Conservation (phyloP, 2,113 vertebrate genomes). For the Neogobius melanostomus region DNA sequence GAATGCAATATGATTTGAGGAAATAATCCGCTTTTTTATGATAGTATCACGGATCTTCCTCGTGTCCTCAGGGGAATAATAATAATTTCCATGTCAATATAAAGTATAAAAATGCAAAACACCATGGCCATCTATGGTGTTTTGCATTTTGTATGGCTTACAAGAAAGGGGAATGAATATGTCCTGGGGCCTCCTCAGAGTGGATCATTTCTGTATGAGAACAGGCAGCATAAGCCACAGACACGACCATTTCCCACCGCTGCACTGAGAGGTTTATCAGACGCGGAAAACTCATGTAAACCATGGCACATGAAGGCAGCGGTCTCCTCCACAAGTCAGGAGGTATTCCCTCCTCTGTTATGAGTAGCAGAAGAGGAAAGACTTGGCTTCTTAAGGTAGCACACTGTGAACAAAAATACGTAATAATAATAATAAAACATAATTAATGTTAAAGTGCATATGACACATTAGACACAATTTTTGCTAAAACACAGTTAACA, state of each 20-base stretch:
- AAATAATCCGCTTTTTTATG: constrained; percentile 57
- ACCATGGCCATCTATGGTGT: constrained; percentile 25
- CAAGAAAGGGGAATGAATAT: constrained; percentile 48
- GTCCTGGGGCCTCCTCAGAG: constrained; percentile 40
- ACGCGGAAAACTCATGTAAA: constrained; percentile 56
- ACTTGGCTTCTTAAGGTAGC: no score
- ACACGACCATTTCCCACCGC: constrained; percentile 45
- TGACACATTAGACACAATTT: no score
- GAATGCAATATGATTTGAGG: constrained; percentile 47
- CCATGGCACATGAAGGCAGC: constrained; percentile 50
- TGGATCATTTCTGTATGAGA: constrained; percentile 40
- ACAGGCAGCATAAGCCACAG: constrained; percentile 34
- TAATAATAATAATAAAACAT: no score
- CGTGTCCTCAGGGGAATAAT: constrained; percentile 56
- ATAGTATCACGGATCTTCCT: constrained; percentile 45
- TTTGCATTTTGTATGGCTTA: constrained; percentile 11
- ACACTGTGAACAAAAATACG: no score
- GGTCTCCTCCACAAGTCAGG: constrained; percentile 16
- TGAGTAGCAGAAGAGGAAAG: not conserved
- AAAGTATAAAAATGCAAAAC: constrained; percentile 16
- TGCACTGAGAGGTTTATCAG: constrained; percentile 67
- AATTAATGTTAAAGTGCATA: no score
- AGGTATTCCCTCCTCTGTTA: constrained; percentile 31
- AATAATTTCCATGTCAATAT: constrained; percentile 49
- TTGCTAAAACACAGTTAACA: no score